These are phyloP conservation scores for Cyaniris semiargus DNA, from an alignment of 2,888 invertebrate species.

Conservation along the genomic window DNA sequence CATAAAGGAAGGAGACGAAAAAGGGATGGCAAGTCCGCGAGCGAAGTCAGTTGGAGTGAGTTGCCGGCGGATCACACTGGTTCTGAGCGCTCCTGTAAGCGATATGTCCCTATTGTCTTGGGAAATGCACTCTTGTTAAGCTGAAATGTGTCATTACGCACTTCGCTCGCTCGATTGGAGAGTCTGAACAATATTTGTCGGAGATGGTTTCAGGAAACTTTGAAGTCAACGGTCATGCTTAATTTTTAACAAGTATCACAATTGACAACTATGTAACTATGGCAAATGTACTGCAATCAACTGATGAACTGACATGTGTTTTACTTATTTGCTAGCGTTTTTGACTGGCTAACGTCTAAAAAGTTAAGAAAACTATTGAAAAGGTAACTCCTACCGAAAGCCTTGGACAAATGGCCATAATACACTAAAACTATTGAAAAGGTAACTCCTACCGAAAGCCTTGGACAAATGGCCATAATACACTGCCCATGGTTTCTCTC, in stretches of 20 bases:
- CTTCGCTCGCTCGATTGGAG: background rate
- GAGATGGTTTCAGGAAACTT: background rate
- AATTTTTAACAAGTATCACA: background rate
- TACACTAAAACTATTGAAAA: no score
- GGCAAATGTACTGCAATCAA: no score
- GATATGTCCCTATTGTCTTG: constrained; percentile 11
- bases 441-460: no score
- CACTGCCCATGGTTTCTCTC: no score
- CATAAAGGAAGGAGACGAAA: background rate
- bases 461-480: no score
- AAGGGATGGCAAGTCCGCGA: background rate
- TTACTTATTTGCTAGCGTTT: no score
- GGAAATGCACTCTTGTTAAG: constrained; percentile 18
- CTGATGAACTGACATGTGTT: no score
- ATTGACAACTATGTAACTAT: no score
- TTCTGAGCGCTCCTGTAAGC: constrained; percentile 5
- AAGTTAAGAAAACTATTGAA: no score
- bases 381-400: no score
- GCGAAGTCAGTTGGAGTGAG: background rate
- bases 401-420: no score
- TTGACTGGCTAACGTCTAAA: no score
- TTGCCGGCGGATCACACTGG: background rate
- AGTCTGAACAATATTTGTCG: background rate
- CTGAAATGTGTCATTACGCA: background rate
- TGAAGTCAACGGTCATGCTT: background rate